These are phyloP conservation scores for Drosophila truncata DNA, from an alignment of 1,140 invertebrate genomes.

Conservation along the genomic window DNA sequence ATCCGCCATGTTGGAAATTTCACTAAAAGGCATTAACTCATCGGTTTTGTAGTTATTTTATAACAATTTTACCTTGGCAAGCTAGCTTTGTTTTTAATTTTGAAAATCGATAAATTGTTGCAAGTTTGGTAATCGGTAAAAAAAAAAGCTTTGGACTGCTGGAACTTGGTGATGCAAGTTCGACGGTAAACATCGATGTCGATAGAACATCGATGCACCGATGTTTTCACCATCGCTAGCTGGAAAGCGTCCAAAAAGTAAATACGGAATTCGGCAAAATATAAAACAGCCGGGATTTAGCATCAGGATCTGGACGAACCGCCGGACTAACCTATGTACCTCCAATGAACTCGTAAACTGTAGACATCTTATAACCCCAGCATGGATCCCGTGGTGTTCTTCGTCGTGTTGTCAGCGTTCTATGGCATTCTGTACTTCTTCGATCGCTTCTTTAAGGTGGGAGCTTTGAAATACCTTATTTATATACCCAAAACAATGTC, in stretches of 20 bases:
- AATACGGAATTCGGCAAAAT: constrained; percentile 21
- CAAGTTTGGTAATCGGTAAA: too few relatives aligned
- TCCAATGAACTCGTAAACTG: constrained; percentile 22
- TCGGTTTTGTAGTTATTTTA: neutral
- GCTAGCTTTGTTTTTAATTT: neutral
- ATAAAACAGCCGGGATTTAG: neutral
- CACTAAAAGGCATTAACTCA: neutral
- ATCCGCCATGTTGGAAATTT: neutral
- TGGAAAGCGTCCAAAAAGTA: constrained; percentile 9
- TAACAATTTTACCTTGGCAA: neutral
- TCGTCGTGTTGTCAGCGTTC: constrained; percentile 81
- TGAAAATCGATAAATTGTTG: neutral
- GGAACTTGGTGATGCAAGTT: too few relatives aligned
- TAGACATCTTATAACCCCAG: neutral
- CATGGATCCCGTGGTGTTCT: constrained; percentile 81
- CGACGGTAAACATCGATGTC: too few relatives aligned
- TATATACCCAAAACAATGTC: neutral
- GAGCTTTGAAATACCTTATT: neutral
- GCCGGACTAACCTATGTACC: neutral
- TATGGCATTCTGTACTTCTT: constrained; percentile 90
- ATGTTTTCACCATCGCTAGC: too few relatives aligned
- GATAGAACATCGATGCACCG: too few relatives aligned
- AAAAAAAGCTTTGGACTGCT: too few relatives aligned
- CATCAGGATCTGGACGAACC: neutral
- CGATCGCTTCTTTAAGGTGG: constrained; percentile 90